Evolutionary conservation across 2,888 invertebrate genomes (phyloP), one percentile per base, ranked within the genome.

Genomic region (Zygothrica quintamaculata): DNA sequence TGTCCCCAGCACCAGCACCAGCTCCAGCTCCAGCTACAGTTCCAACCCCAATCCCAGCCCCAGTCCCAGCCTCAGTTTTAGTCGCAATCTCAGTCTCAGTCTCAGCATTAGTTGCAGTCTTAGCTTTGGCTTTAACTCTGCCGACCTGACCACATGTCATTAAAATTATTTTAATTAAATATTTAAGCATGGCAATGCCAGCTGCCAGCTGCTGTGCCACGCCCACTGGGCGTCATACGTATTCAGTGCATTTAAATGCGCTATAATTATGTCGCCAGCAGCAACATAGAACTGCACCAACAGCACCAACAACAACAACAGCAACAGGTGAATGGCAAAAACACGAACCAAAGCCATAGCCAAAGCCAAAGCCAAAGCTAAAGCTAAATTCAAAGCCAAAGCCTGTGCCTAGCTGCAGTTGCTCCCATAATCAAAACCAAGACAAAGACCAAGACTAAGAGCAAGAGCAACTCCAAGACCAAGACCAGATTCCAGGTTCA

Each of bases 101-200:
- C 22, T 2, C 37, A 37, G 22, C 11, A 1, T 8, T 26, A 34
- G 26, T 26, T 8, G 11, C 42, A 31, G 29, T 9, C 4, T 6
- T 34, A 44, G 22, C 37, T 12, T 6, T 29, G 47, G 16, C 51
- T 11, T 25, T 42, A 43, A 12, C 8, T 1, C 29, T 34, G 2
- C 1, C 50, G 62, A 72, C 51, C 65, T 56, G 74, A 68, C 74
- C 72, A 74, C 48, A 74, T 73, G 59, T 65, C 65, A 64, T 75
- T 75, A 59, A 75, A 79, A 84, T 84, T 52, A 76, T 68, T 70
- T 75, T 78, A 80, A 80, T 80, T 78, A 80, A 80, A 84, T 81
- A 78, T 74, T 68, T 68, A 73, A 70, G 70, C 64, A 13, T 22
- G 70, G 60, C 59, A 50, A 50, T 61, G 66, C 50, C 57, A 48